A percentile compares a stretch with the other conserved stretches of the same genome.
These are phyloP conservation scores for Phlogophora meticulosa DNA, from an alignment of 2,888 invertebrate species.

Conservation along the genomic window DNA sequence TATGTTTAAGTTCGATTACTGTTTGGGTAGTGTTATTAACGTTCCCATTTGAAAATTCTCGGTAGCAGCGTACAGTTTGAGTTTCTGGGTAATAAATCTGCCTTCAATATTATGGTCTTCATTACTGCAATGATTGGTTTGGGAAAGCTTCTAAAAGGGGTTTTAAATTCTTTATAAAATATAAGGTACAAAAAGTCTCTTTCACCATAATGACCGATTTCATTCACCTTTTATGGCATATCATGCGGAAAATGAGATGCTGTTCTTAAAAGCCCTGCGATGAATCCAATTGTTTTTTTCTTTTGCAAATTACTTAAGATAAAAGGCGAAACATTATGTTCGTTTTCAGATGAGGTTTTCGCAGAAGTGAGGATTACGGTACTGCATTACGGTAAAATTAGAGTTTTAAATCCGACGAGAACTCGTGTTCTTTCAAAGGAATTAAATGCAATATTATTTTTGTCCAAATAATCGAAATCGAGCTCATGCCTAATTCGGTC, in stretches of 20 bases:
- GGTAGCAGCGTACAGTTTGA: too few relatives aligned
- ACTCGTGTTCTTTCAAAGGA: neutral
- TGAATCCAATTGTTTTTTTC: conserved; percentile 31
- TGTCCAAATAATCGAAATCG: neutral
- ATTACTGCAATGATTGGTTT: too few relatives aligned
- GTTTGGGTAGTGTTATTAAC: too few relatives aligned
- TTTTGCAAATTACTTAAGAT: conserved; percentile 10
- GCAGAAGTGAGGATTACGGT: neutral
- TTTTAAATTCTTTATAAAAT: too few relatives aligned
- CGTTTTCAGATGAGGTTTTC: neutral
- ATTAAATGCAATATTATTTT: neutral
- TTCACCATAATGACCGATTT: conserved; percentile 16
- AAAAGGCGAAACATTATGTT: neutral
- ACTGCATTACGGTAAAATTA: too few relatives aligned
- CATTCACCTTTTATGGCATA: conserved; percentile 17
- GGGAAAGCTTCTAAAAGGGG: too few relatives aligned
- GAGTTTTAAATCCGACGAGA: neutral
- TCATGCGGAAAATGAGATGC: conserved; percentile 28
- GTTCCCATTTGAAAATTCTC: too few relatives aligned
- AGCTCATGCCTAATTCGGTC: neutral
- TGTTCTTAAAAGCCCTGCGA: conserved; percentile 10
- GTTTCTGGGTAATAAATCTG: too few relatives aligned
- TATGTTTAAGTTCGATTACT: too few relatives aligned
- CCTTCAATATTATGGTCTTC: too few relatives aligned
- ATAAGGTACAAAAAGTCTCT: neutral